phyloP scores from a whole-genome alignment of 1,140 invertebrate genomes.

The Sminthurides bifidus region DNA sequence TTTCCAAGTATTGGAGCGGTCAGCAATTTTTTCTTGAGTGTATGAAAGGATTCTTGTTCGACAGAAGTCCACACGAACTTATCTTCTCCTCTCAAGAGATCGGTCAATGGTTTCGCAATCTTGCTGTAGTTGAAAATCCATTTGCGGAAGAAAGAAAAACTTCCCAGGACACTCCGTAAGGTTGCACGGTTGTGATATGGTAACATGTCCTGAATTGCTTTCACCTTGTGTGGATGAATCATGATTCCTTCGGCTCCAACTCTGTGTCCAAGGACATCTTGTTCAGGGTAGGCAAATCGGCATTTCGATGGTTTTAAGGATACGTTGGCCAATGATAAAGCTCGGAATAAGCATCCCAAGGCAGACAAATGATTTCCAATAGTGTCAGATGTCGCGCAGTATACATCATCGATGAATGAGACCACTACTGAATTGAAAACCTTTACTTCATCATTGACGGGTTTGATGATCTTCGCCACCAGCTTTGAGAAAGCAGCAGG shows the following conservation, averaged over 20 bases:
- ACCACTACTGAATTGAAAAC: no score
- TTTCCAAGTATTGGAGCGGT: not conserved
- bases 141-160: conserved; percentile 39
- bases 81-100: conserved; percentile 30
- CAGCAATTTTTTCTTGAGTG: not conserved
- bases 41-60: not conserved
- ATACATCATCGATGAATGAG: no score
- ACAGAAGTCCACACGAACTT: not conserved
- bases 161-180: conserved; percentile 38
- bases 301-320: conserved; percentile 36
- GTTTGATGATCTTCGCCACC: no score
- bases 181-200: conserved; percentile 34
- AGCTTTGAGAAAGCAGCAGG: no score
- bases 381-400: no score
- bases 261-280: conserved; percentile 36
- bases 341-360: no score
- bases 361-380: no score
- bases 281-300: conserved; percentile 33
- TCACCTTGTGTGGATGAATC: conserved; percentile 36
- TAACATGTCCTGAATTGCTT: conserved; percentile 33
- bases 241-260: conserved; percentile 34
- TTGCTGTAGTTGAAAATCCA: conserved; percentile 37
- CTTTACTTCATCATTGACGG: no score
- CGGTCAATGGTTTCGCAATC: conserved; percentile 34
- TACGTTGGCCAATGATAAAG: no score